phyloP scores from a whole-genome alignment of 2,113 vertebrate species.

The Calyptommatus sinebrachiatus region DNA sequence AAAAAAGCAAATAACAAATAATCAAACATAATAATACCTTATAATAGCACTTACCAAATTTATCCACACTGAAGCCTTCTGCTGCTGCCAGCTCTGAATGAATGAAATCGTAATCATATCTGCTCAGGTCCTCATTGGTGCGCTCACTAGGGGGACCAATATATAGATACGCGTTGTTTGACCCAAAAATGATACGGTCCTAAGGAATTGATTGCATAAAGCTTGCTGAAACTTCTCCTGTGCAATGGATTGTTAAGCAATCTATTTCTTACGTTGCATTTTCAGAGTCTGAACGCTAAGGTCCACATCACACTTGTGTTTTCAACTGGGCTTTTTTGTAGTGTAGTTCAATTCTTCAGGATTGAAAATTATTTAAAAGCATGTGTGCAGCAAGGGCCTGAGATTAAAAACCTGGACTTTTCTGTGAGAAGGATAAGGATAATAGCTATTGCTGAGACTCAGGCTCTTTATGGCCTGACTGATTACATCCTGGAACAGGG shows the following conservation, averaged over 20 bases:
- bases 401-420: background rate
- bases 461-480: background rate
- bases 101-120: slow-evolving; percentile 87
- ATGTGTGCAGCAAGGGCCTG: too few relatives aligned
- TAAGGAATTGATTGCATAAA: slow-evolving; percentile 39
- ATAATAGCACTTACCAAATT: slow-evolving; percentile 64
- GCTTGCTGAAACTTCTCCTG: background rate
- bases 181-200: slow-evolving; percentile 86
- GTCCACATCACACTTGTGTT: too few relatives aligned
- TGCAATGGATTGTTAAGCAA: background rate
- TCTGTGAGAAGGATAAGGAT: too few relatives aligned
- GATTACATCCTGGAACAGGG: too few relatives aligned
- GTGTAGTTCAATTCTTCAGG: too few relatives aligned
- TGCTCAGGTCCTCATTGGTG: slow-evolving; percentile 73
- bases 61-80: slow-evolving; percentile 75
- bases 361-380: too few relatives aligned
- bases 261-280: background rate
- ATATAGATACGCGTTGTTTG: slow-evolving; percentile 83
- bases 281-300: background rate
- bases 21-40: background rate
- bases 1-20: background rate
- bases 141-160: slow-evolving; percentile 81
- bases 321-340: too few relatives aligned
- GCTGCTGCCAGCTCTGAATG: slow-evolving; percentile 83
- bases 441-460: background rate